These are phyloP conservation scores for Sprattus sprattus DNA, from an alignment of 2,113 vertebrate genomes.

Conservation along the genomic window DNA sequence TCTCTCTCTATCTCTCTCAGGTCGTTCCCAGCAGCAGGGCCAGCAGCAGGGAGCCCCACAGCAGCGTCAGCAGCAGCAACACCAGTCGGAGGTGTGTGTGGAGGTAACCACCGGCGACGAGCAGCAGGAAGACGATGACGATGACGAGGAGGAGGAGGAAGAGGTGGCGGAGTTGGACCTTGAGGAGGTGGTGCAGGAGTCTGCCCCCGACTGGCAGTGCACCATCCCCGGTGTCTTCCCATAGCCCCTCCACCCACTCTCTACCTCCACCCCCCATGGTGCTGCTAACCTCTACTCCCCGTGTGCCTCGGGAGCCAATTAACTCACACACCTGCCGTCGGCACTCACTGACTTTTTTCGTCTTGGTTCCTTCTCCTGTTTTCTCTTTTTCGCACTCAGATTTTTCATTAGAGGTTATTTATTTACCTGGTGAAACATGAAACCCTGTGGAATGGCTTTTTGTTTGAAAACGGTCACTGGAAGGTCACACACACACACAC, in stretches of 20 bases:
- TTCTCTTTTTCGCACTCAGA: neutral
- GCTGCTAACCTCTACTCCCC: slow-evolving; percentile 5
- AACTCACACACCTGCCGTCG: neutral
- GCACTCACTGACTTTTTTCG: neutral
- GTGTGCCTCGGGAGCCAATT: neutral
- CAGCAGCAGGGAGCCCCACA: neutral
- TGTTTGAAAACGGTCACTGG: neutral
- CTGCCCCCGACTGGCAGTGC: slow-evolving; percentile 79
- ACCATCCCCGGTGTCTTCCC: slow-evolving; percentile 79
- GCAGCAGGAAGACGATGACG: slow-evolving; percentile 22
- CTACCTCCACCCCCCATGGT: neutral
- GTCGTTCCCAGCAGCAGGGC: neutral
- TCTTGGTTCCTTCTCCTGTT: neutral
- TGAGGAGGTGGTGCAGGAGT: slow-evolving; percentile 79
- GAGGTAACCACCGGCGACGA: neutral
- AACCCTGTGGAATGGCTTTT: neutral
- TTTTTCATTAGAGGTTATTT: neutral
- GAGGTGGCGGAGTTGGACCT: slow-evolving; percentile 72
- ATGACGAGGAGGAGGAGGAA: slow-evolving; percentile 59
- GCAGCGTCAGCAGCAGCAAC: neutral
- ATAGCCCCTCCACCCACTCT: slow-evolving; percentile 33
- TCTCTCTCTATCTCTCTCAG: neutral
- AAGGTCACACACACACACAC: neutral
- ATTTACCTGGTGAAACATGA: neutral
- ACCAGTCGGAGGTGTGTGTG: slow-evolving; percentile 29